phyloP scores from a whole-genome alignment of 2,113 vertebrate genomes.

The Mirounga angustirostris region DNA sequence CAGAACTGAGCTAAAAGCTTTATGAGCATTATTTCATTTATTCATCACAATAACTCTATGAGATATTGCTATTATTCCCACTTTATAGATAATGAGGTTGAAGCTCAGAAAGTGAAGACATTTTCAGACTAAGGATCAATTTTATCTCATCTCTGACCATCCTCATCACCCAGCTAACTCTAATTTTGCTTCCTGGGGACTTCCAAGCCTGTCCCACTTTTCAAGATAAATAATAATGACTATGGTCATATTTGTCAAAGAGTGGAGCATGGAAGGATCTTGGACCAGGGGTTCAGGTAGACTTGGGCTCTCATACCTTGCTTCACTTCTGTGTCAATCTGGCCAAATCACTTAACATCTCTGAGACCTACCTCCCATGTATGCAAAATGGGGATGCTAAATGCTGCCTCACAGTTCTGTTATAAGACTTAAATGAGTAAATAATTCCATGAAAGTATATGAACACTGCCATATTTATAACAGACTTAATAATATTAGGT shows the following conservation, averaged over 20 bases:
- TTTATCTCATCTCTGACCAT: background rate
- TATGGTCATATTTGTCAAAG: background rate
- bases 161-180: background rate
- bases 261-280: background rate
- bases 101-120: constrained; percentile 29
- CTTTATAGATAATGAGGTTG: constrained; percentile 51
- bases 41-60: constrained; percentile 67
- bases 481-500: background rate
- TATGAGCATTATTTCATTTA: constrained; percentile 74
- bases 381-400: background rate
- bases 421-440: background rate
- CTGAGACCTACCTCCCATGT: background rate
- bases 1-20: constrained; percentile 69
- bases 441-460: background rate
- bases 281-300: background rate
- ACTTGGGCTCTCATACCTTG: background rate
- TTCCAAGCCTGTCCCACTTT: background rate
- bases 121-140: background rate
- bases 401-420: background rate
- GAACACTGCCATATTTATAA: background rate
- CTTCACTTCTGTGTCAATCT: background rate
- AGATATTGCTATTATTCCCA: constrained; percentile 51
- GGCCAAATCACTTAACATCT: background rate
- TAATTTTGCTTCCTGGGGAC: background rate
- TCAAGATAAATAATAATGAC: background rate